A percentile compares a stretch with the other conserved stretches of the same genome.
Evolutionary conservation across 2,888 invertebrate genomes (phyloP).

Genomic region (Spisula solida): DNA sequence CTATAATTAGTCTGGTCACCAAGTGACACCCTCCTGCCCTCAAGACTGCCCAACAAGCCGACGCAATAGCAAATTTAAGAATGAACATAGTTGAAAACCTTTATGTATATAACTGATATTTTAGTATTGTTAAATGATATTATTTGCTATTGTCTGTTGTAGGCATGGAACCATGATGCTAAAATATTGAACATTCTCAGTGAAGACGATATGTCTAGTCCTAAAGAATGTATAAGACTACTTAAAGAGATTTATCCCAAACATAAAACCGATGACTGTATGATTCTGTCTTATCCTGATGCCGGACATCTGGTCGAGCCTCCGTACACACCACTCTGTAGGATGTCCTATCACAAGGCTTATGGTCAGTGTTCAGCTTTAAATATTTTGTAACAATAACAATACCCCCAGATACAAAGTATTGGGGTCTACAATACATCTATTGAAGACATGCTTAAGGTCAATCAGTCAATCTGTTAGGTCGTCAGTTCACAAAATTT

Average conservation of each 20-base stretch:
- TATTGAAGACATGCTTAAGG: no score
- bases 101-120: background rate
- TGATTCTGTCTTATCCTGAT: constrained; percentile 73
- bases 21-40: no score
- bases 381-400: background rate
- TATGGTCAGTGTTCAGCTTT: constrained; percentile 52
- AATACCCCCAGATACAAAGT: no score
- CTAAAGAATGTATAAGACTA: constrained; percentile 49
- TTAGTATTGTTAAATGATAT: background rate
- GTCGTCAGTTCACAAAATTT: no score
- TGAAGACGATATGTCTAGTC: constrained; percentile 65
- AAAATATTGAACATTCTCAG: constrained; percentile 64
- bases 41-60: no score
- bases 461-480: no score
- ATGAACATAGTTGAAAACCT: background rate
- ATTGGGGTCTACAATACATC: no score
- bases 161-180: constrained; percentile 64
- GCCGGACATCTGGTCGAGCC: constrained; percentile 84
- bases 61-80: background rate
- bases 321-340: constrained; percentile 78
- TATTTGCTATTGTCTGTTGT: background rate
- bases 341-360: constrained; percentile 70
- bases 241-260: constrained; percentile 63
- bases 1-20: background rate
- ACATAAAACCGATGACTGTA: constrained; percentile 66